phyloP scores from a whole-genome alignment of 2,888 invertebrate genomes.

The Napeogenes inachia region DNA sequence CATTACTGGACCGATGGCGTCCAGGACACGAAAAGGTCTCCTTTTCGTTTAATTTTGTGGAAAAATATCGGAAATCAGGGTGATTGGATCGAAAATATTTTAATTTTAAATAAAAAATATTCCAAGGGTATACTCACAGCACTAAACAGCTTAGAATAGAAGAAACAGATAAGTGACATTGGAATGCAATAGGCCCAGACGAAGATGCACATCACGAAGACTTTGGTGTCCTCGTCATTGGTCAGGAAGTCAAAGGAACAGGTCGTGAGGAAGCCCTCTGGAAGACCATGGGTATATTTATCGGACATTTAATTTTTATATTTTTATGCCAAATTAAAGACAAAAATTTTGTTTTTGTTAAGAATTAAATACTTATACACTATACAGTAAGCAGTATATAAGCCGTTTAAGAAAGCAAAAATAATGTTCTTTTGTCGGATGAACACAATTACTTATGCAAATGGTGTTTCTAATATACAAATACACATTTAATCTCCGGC shows the following conservation, averaged over 20 bases:
- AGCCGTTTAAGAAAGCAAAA: too few relatives aligned
- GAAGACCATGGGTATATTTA: not conserved
- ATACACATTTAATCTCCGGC: too few relatives aligned
- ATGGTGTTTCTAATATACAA: constrained; percentile 34
- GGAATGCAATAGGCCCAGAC: constrained; percentile 82
- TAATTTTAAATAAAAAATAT: not conserved
- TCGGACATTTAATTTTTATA: too few relatives aligned
- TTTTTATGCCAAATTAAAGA: too few relatives aligned
- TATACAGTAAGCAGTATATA: too few relatives aligned
- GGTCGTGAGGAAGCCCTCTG: constrained; percentile 86
- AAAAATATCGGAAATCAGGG: too few relatives aligned
- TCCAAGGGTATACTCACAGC: constrained; percentile 71
- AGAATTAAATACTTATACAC: too few relatives aligned
- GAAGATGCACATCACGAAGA: constrained; percentile 81
- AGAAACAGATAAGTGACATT: constrained; percentile 80
- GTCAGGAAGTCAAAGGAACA: constrained; percentile 84
- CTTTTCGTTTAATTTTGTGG: too few relatives aligned
- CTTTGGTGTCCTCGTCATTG: constrained; percentile 79
- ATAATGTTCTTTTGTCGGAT: constrained; percentile 8
- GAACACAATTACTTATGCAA: constrained; percentile 52
- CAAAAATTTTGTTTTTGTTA: too few relatives aligned
- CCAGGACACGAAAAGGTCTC: too few relatives aligned
- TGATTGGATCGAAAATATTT: too few relatives aligned
- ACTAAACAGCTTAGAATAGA: constrained; percentile 81
- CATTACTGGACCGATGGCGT: too few relatives aligned